Evolutionary conservation across 1,140 invertebrate species (phyloP), one percentile per base, ranked within the genome.

Genomic region (Halesus radiatus): DNA sequence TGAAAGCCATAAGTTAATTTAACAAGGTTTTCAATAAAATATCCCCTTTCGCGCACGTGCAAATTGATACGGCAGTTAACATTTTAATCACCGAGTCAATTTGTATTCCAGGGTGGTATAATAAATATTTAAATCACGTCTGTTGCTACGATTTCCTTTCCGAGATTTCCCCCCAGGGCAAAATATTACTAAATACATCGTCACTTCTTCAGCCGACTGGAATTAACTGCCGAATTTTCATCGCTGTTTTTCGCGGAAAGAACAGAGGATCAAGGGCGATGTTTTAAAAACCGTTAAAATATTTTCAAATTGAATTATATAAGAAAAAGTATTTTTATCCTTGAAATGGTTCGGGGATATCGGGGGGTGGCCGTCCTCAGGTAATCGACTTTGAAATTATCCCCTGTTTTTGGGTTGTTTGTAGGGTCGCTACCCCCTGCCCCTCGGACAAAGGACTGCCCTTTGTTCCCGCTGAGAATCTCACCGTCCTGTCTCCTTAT

Each of bases 371-470:
- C 37, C 26, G 23, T 76, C 62, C 22, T 32, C 74, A 58, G 58
- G 74, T 75, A 75, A 75, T 75, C 73, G 73, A 54, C 74, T 60
- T 76, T 76, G 37, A 76, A 32, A 60, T 76, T 62, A 60, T 62
- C 74, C 53, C 16, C 66, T 50, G 37, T 37, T 70, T 70, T 70
- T 0, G 18, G 32, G n/a, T 50, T 50, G 37, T 23, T 70, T 7
- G n/a, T 18, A 70, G 20, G 66, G 66, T 45, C 37, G 23, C 18
- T 4, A 20, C 54, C 20, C 4, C 54, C n/a, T 7, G 1, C 23
- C 60, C 20, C n/a, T 20, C 66, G 66, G 66, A 70, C 66, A 50
- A 70, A 45, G 37, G 37, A 20, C 32, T 18, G 1, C 62, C 66
- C 18, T 50, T 70, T 70, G 66, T 70, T 45, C 45, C 32, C 66